Conservation (phyloP, 2,797 vertebrate genomes). For the Mionectes olivaceus region DNA sequence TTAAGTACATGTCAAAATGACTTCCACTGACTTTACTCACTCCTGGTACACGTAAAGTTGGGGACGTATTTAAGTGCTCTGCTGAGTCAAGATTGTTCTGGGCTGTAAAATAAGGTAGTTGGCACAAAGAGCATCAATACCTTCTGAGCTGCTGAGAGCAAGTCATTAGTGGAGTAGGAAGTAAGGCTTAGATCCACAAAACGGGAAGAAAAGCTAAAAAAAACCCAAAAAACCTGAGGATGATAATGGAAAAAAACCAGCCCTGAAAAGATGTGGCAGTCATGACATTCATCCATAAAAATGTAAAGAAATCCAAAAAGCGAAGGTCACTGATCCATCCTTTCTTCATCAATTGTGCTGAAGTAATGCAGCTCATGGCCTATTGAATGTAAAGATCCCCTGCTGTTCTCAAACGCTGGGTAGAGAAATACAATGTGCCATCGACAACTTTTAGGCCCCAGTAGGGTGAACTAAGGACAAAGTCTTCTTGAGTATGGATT, state of each 20-base stretch:
- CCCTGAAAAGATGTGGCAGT: conserved; percentile 7
- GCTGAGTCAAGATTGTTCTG: conserved; percentile 6
- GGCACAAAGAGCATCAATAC: background rate
- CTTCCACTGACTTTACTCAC: conserved; percentile 1
- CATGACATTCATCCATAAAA: conserved; percentile 53
- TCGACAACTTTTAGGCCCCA: conserved; percentile 31
- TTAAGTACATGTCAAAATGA: background rate
- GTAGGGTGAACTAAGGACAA: conserved; percentile 52
- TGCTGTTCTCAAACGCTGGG: background rate
- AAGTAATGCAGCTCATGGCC: conserved; percentile 43
- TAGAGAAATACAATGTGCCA: conserved; percentile 38
- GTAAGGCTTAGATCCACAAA: background rate
- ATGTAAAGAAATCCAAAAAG: conserved; percentile 52
- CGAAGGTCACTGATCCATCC: conserved; percentile 1
- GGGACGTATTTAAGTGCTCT: background rate
- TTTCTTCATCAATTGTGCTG: conserved; percentile 48
- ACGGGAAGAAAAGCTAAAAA: background rate
- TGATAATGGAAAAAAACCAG: conserved; percentile 14
- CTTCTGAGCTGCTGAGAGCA: background rate
- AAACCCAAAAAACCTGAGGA: background rate
- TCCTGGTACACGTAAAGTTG: background rate
- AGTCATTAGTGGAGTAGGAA: background rate
- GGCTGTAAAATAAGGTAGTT: background rate
- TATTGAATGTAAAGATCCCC: conserved; percentile 57
- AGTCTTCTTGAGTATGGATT: background rate